These are phyloP conservation scores for Nycticryphes semicollaris DNA, from an alignment of 2,113 vertebrate species.

Conservation along the genomic window DNA sequence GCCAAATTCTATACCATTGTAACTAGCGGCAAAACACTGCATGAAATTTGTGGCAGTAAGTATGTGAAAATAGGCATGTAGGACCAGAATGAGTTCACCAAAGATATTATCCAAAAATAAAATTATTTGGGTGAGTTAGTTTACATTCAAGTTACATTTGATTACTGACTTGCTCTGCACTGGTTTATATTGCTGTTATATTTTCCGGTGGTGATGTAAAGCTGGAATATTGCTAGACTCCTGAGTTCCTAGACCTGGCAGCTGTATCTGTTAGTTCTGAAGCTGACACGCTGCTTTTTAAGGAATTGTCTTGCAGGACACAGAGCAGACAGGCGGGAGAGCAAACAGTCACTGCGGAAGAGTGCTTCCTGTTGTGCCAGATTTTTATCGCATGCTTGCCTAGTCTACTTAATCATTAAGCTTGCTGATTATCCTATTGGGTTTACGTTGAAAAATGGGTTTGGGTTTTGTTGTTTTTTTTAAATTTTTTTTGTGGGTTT, in stretches of 20 bases:
- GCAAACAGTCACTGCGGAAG: background rate
- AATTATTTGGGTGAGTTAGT: background rate
- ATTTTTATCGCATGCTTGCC: background rate
- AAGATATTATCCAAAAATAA: background rate
- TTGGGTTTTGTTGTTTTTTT: background rate
- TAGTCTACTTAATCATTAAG: background rate
- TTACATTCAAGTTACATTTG: background rate
- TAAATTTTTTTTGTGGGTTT: too few species aligned
- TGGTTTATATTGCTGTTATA: background rate
- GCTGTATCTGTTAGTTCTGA: background rate
- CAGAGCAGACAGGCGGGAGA: background rate
- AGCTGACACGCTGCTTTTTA: background rate
- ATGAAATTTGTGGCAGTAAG: background rate
- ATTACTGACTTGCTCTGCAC: background rate
- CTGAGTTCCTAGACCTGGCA: background rate
- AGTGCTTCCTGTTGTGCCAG: background rate
- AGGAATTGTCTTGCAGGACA: background rate
- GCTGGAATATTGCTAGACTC: background rate
- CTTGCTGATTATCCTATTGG: background rate
- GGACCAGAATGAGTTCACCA: background rate
- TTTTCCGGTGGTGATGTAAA: background rate
- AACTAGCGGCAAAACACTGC: background rate
- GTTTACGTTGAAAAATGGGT: background rate
- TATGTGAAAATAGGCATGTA: background rate
- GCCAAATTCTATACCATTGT: background rate